phyloP scores from a whole-genome alignment of 1,140 invertebrate genomes.

The Cryptotermes secundus region DNA sequence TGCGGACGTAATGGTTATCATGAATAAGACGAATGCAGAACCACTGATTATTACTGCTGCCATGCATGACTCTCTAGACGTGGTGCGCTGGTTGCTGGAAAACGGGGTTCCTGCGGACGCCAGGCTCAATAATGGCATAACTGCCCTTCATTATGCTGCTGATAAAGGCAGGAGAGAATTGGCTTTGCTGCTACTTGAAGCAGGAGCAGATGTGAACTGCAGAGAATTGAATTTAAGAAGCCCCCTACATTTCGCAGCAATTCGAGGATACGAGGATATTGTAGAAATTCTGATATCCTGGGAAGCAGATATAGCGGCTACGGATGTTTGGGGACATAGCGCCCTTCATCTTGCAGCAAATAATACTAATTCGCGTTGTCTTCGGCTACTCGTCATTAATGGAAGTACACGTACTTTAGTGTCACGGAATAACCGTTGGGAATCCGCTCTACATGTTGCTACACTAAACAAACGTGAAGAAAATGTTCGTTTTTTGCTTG shows the following conservation, averaged over 20 bases:
- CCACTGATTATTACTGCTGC: neutral
- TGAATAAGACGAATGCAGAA: neutral
- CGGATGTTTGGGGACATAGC: neutral
- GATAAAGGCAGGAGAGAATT: neutral
- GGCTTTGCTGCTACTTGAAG: neutral
- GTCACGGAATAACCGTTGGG: neutral
- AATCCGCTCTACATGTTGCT: neutral
- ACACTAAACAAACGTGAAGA: neutral
- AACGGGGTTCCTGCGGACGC: neutral
- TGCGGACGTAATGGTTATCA: neutral
- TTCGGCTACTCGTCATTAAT: neutral
- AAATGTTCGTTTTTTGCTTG: neutral
- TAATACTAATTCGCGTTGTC: neutral
- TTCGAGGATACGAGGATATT: neutral
- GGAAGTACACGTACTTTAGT: neutral
- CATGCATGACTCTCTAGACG: neutral
- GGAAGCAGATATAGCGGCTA: neutral
- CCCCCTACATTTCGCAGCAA: neutral
- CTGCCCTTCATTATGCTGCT: neutral
- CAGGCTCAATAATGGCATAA: neutral
- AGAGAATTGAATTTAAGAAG: neutral
- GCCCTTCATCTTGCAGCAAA: neutral
- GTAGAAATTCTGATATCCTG: neutral
- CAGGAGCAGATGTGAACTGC: neutral
- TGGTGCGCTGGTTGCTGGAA: neutral